Evolutionary conservation across 2,797 vertebrate genomes (phyloP).

Genomic region (Cyclura pinguis): DNA sequence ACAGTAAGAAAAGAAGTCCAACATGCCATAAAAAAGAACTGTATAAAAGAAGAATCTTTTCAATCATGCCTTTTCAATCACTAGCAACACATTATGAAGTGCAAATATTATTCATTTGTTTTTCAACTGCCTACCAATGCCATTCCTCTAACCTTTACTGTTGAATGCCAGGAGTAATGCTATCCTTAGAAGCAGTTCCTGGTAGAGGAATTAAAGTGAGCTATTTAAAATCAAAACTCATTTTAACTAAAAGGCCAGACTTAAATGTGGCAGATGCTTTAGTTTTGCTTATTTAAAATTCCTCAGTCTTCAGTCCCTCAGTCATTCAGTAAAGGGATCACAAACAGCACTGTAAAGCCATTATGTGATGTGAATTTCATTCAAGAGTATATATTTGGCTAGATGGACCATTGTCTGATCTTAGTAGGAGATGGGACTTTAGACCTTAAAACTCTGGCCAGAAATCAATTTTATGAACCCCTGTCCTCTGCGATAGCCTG

Average conservation of each 20-base stretch:
- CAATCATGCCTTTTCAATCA: background rate
- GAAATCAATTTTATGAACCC: background rate
- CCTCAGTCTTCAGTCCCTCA: background rate
- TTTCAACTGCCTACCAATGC: slow-evolving; percentile 13
- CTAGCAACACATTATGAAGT: slow-evolving; percentile 4
- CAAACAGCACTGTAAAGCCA: background rate
- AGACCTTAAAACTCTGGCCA: background rate
- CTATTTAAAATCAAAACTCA: background rate
- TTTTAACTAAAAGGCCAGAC: slow-evolving; percentile 5
- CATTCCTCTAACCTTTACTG: slow-evolving; percentile 35
- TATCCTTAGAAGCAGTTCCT: slow-evolving; percentile 6
- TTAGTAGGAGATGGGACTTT: background rate
- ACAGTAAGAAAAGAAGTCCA: slow-evolving; percentile 12
- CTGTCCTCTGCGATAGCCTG: background rate
- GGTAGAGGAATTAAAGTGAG: slow-evolving; percentile 1
- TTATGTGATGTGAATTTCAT: background rate
- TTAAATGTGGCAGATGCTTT: background rate
- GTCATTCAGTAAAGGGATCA: background rate
- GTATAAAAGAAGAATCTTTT: slow-evolving; percentile 32
- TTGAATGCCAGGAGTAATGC: slow-evolving; percentile 28
- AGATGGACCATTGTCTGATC: background rate
- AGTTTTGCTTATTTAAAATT: background rate
- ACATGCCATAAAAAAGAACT: slow-evolving; percentile 2
- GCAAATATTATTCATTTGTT: slow-evolving; percentile 39
- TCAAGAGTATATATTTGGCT: no score